A percentile compares a stretch with the other conserved stretches of the same genome.
These are phyloP conservation scores for Callithrix jacchus DNA, from an alignment of 2,113 vertebrate species.

Conservation along the genomic window DNA sequence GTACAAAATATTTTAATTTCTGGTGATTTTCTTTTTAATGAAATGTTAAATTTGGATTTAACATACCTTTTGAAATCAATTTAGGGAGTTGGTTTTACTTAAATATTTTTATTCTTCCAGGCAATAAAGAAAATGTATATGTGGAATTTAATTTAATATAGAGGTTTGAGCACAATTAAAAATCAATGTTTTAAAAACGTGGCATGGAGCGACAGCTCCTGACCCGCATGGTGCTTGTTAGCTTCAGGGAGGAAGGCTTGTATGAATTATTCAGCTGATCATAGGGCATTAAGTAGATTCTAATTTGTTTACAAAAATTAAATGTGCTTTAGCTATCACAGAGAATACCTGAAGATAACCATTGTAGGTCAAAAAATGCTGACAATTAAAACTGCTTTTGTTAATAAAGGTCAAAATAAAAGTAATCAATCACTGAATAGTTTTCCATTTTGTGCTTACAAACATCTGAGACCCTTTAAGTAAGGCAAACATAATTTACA, in stretches of 20 bases:
- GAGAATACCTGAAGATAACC: not conserved
- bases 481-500: conserved; percentile 1
- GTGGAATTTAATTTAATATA: not conserved
- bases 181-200: not conserved
- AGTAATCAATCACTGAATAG: not conserved
- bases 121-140: not conserved
- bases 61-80: not conserved
- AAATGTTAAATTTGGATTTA: not conserved
- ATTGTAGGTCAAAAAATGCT: not conserved
- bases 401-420: conserved; percentile 40
- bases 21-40: not conserved
- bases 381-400: not conserved
- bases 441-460: not conserved
- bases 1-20: not conserved
- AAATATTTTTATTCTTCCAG: not conserved
- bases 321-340: not conserved
- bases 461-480: not conserved
- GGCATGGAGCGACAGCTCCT: not conserved
- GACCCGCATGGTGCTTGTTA: not conserved
- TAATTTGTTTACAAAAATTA: conserved; percentile 16
- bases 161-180: not conserved
- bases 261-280: not conserved
- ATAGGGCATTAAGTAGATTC: not conserved
- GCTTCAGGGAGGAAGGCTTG: not conserved
- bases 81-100: not conserved